Base-by-base conservation (phyloP, 2,797 vertebrate genomes). In the Chromis chromis region DNA sequence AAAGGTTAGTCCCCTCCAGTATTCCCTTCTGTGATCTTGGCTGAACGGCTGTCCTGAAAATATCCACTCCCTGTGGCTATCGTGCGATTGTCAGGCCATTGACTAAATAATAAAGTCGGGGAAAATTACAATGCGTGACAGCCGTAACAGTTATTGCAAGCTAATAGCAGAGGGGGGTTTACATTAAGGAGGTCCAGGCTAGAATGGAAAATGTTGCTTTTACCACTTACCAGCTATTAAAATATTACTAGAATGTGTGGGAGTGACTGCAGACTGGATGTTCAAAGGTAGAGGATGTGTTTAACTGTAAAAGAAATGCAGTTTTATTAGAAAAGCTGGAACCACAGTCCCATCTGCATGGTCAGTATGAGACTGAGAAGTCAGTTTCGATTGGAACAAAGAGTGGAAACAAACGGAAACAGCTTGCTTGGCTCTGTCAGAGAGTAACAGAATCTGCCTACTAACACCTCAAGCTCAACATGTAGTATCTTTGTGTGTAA, bases 1-100 rank as follows among this genome's bases (percentile, higher is more conserved):
- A 78, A 86, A 86, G 86, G 88, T 85, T 89, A 84, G 25, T 79
- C 50, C 64, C 71, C 70, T 70, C 33, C 61, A 46, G 78, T 70
- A 36, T 79, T 80, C 33, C 81, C 60, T 73, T 67, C 67, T 68
- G 70, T 72, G 31, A 76, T 82, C 69, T 75, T 42, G 8, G 58
- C 44, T 76, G 59, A 74, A 82, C 74, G 49, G 49, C 62, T 65
- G 82, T 76, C 59, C 56, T 81, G 58, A 81, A 79, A 89, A 83
- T 79, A 65, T 76, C 70, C 31, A 2, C 69, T 81, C 72, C 73
- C 81, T 48, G 40, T 69, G 67, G 74, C 70, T 69, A 24, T 61
- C 1, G 4, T 66, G 56, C 53, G 67, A 55, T 55, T 81, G 70
- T 81, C 79, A 81, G 48, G 31, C 66, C 54, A 40, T 55, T 33